Conservation (phyloP, 2,888 invertebrate genomes). For the Octodonta nipae region DNA sequence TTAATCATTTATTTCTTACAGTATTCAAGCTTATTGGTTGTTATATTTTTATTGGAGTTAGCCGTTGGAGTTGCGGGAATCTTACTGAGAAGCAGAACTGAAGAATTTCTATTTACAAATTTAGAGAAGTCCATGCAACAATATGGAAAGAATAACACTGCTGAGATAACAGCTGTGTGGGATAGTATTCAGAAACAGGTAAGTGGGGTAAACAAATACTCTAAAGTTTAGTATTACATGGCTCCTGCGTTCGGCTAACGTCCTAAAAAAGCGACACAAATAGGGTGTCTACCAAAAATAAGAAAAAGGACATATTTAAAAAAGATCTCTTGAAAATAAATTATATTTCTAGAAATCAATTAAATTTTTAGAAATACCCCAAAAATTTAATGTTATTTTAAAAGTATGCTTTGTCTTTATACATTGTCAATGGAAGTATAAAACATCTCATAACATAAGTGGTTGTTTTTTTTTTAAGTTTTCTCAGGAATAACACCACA, state of each 20-base stretch:
- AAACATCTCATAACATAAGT: too few relatives aligned
- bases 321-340: not conserved
- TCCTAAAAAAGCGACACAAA: too few relatives aligned
- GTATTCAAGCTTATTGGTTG: conserved; percentile 62
- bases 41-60: conserved; percentile 70
- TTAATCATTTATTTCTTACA: conserved; percentile 34
- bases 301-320: not conserved
- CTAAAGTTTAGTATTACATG: too few relatives aligned
- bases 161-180: conserved; percentile 55
- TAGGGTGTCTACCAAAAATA: too few relatives aligned
- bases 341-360: too few relatives aligned
- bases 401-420: too few relatives aligned
- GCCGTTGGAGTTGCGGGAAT: conserved; percentile 71
- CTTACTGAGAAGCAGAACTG: conserved; percentile 55
- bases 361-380: too few relatives aligned
- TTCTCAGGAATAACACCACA: too few relatives aligned
- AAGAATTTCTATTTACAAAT: conserved; percentile 47
- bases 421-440: too few relatives aligned
- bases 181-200: conserved; percentile 71
- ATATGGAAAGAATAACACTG: conserved; percentile 34
- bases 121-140: conserved; percentile 54
- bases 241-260: too few relatives aligned
- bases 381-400: too few relatives aligned
- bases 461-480: too few relatives aligned
- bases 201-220: conserved; percentile 36